Percentiles rank a stretch among this genome's conserved stretches.
These are phyloP conservation scores for Cyprinus carpio DNA, from an alignment of 2,113 vertebrate genomes.

Conservation along the genomic window DNA sequence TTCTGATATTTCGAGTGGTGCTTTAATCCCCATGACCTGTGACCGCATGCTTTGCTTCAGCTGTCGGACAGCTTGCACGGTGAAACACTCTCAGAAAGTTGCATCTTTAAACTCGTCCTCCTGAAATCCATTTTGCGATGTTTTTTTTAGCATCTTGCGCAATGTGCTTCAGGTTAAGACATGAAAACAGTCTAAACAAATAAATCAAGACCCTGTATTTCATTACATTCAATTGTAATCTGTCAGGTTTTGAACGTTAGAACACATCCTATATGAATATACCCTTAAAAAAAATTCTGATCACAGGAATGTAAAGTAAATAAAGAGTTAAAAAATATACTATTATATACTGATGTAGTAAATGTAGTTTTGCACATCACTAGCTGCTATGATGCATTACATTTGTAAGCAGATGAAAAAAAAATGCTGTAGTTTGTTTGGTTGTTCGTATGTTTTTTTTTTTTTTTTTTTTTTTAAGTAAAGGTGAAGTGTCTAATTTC, in stretches of 20 bases:
- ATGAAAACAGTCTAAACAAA: neutral
- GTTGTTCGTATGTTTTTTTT: too few relatives aligned
- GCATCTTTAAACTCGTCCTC: neutral
- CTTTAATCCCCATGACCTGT: neutral
- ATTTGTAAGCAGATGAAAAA: too few relatives aligned
- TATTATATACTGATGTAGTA: too few relatives aligned
- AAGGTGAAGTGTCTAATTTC: too few relatives aligned
- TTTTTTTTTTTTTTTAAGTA: too few relatives aligned
- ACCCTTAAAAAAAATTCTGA: too few relatives aligned
- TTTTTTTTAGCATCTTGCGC: neutral
- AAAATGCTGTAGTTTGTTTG: too few relatives aligned
- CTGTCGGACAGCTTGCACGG: neutral
- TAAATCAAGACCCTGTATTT: neutral
- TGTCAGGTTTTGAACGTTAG: neutral
- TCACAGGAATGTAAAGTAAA: too few relatives aligned
- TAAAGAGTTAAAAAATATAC: too few relatives aligned
- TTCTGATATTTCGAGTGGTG: neutral
- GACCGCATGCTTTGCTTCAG: neutral
- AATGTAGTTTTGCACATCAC: too few relatives aligned
- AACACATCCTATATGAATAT: too few relatives aligned
- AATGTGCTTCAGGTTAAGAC: neutral
- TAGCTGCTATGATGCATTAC: too few relatives aligned
- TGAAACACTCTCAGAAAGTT: neutral
- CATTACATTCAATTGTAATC: neutral
- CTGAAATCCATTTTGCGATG: neutral